Conservation (phyloP, 2,113 vertebrate genomes). For the Narcine bancroftii region DNA sequence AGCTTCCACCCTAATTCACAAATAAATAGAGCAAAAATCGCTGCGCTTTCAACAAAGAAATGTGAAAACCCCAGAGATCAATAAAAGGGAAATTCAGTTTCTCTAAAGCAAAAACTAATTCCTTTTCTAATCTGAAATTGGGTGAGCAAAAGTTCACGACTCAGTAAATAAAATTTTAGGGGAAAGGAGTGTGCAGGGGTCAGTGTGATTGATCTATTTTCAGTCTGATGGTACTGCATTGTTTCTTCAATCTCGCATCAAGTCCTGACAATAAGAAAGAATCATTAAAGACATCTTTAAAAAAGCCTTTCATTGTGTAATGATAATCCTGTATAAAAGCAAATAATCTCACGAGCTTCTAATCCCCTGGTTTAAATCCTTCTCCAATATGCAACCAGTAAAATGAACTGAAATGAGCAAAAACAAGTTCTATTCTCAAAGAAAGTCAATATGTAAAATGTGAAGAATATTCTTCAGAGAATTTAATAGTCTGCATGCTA, state of each 20-base stretch:
- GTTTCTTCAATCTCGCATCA: constrained; percentile 27
- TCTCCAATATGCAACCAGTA: background rate
- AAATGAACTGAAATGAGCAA: background rate
- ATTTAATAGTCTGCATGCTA: background rate
- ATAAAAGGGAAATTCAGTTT: background rate
- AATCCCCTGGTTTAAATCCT: constrained; percentile 14
- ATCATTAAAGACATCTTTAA: constrained; percentile 4
- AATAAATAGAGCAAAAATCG: background rate
- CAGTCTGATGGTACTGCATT: background rate
- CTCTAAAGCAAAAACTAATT: background rate
- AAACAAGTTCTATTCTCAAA: background rate
- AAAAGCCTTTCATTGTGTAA: constrained; percentile 27
- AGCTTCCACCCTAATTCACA: background rate
- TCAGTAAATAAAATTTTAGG: constrained; percentile 7
- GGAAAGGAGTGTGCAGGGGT: background rate
- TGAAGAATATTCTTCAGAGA: background rate
- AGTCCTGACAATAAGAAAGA: constrained; percentile 26
- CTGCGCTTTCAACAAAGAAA: background rate
- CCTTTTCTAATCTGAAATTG: background rate
- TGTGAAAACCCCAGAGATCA: background rate
- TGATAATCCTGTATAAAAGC: constrained; percentile 32
- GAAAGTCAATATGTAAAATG: background rate
- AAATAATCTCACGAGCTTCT: background rate
- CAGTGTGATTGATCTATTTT: constrained; percentile 30
- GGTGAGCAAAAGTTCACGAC: constrained; percentile 29